Base-by-base conservation (phyloP, 2,888 invertebrate species). In the Seira musarum region DNA sequence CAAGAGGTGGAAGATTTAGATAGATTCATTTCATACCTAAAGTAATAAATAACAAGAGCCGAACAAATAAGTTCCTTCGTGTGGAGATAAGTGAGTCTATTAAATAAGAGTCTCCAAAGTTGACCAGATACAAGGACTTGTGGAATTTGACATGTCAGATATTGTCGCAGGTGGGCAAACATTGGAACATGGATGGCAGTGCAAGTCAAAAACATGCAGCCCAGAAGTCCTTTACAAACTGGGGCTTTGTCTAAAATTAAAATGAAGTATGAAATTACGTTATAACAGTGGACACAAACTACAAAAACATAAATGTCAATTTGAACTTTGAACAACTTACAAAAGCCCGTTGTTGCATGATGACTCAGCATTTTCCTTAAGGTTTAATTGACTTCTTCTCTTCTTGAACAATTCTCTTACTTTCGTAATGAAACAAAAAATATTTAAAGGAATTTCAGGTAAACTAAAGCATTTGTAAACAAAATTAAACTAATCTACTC, bases 11-110 rank as follows among this genome's bases (percentile, higher is more conserved):
- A 13, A n/a, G 13, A 49, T 49, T 49, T 49, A 49, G 15, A 49
- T 49, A 71, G 49, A 49, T 15, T 49, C 21, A 64, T n/a, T 64
- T 10, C 21, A 30, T 82, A 88, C 88, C 88, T 88, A 85, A 91
- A 90, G 85, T 90, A 90, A 87, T 90, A 91, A 67, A 91, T 88
- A 22, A 91, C 88, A 40, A 91, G 87, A 21, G 89, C 89, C 46
- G 90, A 90, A 84, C 90, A 89, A 25, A 91, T 87, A 46, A 91
- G 85, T 86, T 91, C 91, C 87, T 91, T 91, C 1, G 90, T 88
- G 82, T 91, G 90, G 46, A 90, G 87, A 87, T 90, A 91, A 1
- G 90, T 90, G 35, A 90, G 82, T 74, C 90, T 81, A 81, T 85
- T 86, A 61, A 86, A 83, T 17, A 87, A 71, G 5, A 87, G 65